These are phyloP conservation scores for Diadromus collaris DNA, from an alignment of 2,888 invertebrate genomes.

Conservation along the genomic window DNA sequence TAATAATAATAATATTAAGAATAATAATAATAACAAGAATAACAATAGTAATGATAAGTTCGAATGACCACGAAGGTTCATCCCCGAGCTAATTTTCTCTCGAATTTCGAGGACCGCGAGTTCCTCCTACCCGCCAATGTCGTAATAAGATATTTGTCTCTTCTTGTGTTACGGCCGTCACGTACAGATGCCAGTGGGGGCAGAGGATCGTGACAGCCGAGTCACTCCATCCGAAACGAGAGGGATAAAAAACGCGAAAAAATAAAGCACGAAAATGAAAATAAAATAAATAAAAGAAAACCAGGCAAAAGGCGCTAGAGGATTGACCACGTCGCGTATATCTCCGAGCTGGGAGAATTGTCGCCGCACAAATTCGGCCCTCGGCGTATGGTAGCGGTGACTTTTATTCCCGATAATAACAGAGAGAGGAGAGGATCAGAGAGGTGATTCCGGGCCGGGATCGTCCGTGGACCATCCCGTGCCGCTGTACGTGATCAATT, in stretches of 20 bases:
- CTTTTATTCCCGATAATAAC: constrained; percentile 80
- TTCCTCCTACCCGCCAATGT: background rate
- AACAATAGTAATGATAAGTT: background rate
- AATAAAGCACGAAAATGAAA: background rate
- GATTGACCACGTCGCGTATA: constrained; percentile 32
- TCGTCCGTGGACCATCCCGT: constrained; percentile 28
- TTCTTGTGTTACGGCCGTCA: constrained; percentile 33
- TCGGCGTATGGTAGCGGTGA: constrained; percentile 77
- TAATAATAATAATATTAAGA: no score
- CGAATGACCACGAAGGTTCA: background rate
- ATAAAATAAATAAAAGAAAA: constrained; percentile 24
- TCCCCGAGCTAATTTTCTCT: constrained; percentile 24
- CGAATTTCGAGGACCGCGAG: constrained; percentile 20
- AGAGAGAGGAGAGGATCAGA: constrained; percentile 69
- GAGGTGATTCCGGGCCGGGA: constrained; percentile 49
- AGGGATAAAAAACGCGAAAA: background rate
- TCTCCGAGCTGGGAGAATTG: constrained; percentile 69
- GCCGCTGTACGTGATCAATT: constrained; percentile 78
- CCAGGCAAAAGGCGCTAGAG: constrained; percentile 6
- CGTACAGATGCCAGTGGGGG: constrained; percentile 40
- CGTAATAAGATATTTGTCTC: constrained; percentile 35
- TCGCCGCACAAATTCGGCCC: constrained; percentile 75
- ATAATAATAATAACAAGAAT: background rate
- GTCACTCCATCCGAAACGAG: constrained; percentile 8
- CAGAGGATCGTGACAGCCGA: constrained; percentile 26